A percentile compares a stretch with the other conserved stretches of the same genome.
These are phyloP conservation scores for Ifrita kowaldi DNA, from an alignment of 2,113 vertebrate genomes.

Conservation along the genomic window DNA sequence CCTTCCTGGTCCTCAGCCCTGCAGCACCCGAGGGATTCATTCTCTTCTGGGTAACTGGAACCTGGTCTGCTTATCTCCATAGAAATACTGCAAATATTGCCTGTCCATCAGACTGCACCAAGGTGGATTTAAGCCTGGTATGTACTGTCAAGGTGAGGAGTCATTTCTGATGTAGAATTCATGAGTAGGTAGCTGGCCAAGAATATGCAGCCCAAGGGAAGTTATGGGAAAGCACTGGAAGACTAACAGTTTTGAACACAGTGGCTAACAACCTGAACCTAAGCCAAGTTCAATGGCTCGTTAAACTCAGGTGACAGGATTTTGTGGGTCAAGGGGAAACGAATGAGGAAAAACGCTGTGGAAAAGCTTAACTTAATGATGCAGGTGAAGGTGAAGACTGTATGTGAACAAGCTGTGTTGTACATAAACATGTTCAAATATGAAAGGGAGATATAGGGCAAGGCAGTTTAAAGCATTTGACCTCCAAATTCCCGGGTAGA, in stretches of 20 bases:
- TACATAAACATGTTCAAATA: neutral
- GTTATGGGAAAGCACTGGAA: neutral
- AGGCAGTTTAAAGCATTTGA: neutral
- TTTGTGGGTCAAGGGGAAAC: neutral
- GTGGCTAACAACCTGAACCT: neutral
- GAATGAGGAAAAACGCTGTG: neutral
- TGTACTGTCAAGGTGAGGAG: neutral
- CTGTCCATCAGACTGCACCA: neutral
- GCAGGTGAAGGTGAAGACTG: neutral
- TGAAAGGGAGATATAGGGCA: neutral
- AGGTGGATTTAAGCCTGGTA: neutral
- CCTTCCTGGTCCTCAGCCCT: neutral
- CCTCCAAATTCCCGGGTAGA: neutral
- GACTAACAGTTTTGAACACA: neutral
- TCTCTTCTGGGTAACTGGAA: neutral
- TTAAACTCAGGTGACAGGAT: neutral
- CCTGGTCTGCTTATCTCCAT: neutral
- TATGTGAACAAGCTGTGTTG: neutral
- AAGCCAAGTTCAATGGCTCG: neutral
- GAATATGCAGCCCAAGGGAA: neutral
- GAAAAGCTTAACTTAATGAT: neutral
- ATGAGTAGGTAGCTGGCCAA: neutral
- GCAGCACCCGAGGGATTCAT: rapidly evolving
- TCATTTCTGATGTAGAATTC: neutral
- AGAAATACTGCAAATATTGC: neutral